Base-by-base conservation (phyloP, 2,888 invertebrate species). In the Dryocosmus kuriphilus region DNA sequence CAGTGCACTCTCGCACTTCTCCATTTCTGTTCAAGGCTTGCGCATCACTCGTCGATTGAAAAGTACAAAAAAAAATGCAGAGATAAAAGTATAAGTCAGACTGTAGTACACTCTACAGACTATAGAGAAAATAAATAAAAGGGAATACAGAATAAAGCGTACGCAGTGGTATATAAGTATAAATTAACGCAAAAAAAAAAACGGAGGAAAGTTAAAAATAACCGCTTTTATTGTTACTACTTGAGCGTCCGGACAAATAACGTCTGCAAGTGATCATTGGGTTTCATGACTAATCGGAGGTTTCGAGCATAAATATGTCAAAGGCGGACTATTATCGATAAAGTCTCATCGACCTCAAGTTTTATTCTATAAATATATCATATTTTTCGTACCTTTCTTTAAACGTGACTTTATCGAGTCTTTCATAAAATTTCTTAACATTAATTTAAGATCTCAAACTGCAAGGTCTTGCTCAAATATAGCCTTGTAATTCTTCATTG, bases 1-100 rank as follows among this genome's bases (percentile, higher is more conserved):
- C 86, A 83, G 80, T 85, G 86, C 85, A 84, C 85, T 84, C 83
- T 77, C 80, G 81, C 83, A 81, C 83, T 81, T 81, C 76, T 79
- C 77, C 77, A 80, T 74, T 80, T 79, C 81, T 82, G 82, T 82
- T 84, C 76, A 80, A 80, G 77, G 79, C 81, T 79, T 76, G 73
- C 55, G 57, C 75, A 77, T 76, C 78, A 71, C 75, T 38, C 63
- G 74, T 55, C 55, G 79, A 74, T 79, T 73, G 75, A 75, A 79
- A 81, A 82, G 79, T 74, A 77, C 75, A 78, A 77, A 71, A 38
- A 38, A 41, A 71, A 51, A 30, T 30, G 19, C 30, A 51, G 30
- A 51, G 27, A 41, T 30, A n/a, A 51, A 46, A 51, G 71, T 51
- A 41, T 30, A 46, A 51, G 9, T 46, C 71, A 51, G 19, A 24